Percentiles rank a stretch among this genome's conserved stretches.
Evolutionary conservation across 2,113 vertebrate species (phyloP).

Genomic region (Equus przewalskii): DNA sequence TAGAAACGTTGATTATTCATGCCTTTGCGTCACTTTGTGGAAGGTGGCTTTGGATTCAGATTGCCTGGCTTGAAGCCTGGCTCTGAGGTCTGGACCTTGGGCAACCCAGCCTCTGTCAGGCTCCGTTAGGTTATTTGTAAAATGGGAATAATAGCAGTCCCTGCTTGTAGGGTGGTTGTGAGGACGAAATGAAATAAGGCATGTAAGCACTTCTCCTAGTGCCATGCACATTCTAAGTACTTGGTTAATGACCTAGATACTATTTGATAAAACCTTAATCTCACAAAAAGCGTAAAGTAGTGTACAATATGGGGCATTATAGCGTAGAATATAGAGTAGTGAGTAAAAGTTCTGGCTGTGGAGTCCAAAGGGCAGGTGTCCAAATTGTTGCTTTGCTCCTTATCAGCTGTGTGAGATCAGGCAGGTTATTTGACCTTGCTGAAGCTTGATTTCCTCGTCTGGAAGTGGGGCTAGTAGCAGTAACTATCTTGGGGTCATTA

Average conservation of each 20-base stretch:
- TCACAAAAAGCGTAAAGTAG: neutral
- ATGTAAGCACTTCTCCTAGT: neutral
- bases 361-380: conserved; percentile 5
- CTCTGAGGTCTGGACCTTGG: neutral
- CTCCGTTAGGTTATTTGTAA: neutral
- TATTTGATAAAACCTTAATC: neutral
- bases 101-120: neutral
- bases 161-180: neutral
- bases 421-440: neutral
- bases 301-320: neutral
- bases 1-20: neutral
- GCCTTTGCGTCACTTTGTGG: neutral
- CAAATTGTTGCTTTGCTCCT: neutral
- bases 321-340: neutral
- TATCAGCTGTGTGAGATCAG: neutral
- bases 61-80: neutral
- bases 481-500: neutral
- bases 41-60: neutral
- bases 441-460: neutral
- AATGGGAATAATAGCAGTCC: neutral
- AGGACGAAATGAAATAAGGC: neutral
- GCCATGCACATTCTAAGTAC: no score
- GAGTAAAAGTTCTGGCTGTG: neutral
- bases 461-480: neutral
- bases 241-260: neutral